Base-by-base conservation (phyloP, 1,140 invertebrate genomes). In the Drosophila tsacasi region DNA sequence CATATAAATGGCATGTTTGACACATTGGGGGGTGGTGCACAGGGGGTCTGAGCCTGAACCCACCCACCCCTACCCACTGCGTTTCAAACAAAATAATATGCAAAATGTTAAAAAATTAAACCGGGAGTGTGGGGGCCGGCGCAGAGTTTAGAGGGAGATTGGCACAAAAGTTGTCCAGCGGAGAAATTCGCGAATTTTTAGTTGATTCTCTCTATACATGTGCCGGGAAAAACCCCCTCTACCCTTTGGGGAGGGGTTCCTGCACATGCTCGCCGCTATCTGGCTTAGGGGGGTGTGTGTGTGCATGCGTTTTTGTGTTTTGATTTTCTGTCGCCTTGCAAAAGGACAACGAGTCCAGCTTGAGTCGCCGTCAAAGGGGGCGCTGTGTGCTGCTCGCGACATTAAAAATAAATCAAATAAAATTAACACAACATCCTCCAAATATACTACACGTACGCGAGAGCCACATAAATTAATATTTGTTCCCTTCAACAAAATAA, bases 81-180 rank as follows among this genome's bases (percentile, higher is more conserved):
- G 83, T 78, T 83, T 73, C 83, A 89, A 87, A 87, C 83, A 87
- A 87, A 87, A 87, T 87, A 87, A 87, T 87, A 89, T 87, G 83
- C 83, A 87, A 87, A 87, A 87, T 87, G 83, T 87, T 87, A 89
- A 87, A 87, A 89, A 87, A 87, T 87, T 87, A 89, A 89, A 89
- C 49, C 49, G 19, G 59, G 32, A 49, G 83, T 58, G 21, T 46
- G 81, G 59, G 71, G 13, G 39, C 30, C 3, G 35, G 49, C 30
- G 17, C 13, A 9, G 66, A 42, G 69, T 73, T 59, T 73, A 49
- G 44, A 50, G 73, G 65, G 67, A 62, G 60, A 67, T 54, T 64
- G 84, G 75, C 68, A 66, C 55, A 68, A 58, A 73, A 69, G 52
- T 68, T 83, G 76, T 79, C 79, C 83, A 81, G 84, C 84, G 50